Evolutionary conservation across 1,140 invertebrate genomes (phyloP), one percentile per base, ranked within the genome.

Genomic region (Palaemon carinicauda): DNA sequence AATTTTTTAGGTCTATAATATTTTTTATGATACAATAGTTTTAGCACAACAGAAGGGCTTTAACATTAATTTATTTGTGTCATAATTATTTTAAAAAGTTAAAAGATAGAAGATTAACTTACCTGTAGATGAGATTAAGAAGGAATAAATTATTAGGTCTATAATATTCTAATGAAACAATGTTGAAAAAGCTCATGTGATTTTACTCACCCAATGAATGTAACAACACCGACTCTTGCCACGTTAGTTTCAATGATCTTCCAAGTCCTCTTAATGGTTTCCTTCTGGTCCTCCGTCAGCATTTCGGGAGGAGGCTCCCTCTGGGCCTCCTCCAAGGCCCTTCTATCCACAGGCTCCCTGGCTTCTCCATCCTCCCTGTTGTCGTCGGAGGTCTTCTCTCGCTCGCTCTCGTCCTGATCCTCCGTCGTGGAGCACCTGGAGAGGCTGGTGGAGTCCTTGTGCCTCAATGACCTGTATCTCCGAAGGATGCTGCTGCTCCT

Each of bases 261-360:
- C 83, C 83, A 85, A 1, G 83, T 85, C 83, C 83, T 78, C 54
- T 85, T 85, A 17, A 85, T 41, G 24, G 60, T 79, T 51, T 85
- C 83, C 75, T 69, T 60, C 83, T 85, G 83, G n/a, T 80, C 89
- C 29, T 92, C 92, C 0, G 91, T 92, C 41, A 93, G 88, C 17
- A 73, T 54, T 19, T 56, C 27, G 3, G 83, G 83, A 7, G 75
- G 41, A 3, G 56, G 75, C 24, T 15, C 19, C 14, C 24, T 51
- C 41, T 54, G 60, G 31, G n/a, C n/a, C 50, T 5, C 29, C 77
- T n/a, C 21, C 65, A 19, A 17, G 9, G 51, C 52, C 17, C 7
- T 29, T 14, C 54, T 33, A 2, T 21, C 41, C 0, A 27, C 24
- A 12, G 52, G 51, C n/a, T 71, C 74, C 31, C 50, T 31, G 50